Percentiles rank a stretch among this genome's conserved stretches.
Conservation (phyloP, 2,113 vertebrate species). For the Dipodomys stephensi region DNA sequence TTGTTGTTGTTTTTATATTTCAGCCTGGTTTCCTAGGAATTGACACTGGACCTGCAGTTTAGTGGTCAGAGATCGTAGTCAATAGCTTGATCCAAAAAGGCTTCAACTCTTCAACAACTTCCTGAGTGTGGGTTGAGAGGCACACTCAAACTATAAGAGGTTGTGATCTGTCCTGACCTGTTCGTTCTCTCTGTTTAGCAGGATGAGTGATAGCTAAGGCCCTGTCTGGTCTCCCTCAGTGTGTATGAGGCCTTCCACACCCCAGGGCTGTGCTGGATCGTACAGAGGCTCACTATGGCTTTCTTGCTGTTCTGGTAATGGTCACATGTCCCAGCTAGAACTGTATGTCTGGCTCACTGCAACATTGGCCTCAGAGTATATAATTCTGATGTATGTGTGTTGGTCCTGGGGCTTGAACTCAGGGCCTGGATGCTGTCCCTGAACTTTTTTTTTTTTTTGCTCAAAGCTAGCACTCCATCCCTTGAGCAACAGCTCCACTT, state of each 20-base stretch:
- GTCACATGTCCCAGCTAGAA: neutral
- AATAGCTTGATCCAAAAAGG: neutral
- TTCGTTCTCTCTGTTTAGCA: neutral
- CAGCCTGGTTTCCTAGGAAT: slow-evolving; percentile 30
- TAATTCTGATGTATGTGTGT: neutral
- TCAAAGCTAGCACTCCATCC: no score
- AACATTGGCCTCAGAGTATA: neutral
- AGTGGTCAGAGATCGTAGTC: neutral
- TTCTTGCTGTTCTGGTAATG: neutral
- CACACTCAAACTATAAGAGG: neutral
- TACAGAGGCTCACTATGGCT: neutral
- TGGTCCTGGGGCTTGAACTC: no score
- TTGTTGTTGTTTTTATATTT: slow-evolving; percentile 26
- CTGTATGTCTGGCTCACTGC: neutral
- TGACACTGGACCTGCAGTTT: neutral
- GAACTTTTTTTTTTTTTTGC: no score
- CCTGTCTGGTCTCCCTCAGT: neutral
- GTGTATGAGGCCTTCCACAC: neutral
- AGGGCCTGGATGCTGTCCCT: no score
- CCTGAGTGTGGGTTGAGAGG: neutral
- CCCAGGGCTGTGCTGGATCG: neutral
- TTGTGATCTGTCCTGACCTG: neutral
- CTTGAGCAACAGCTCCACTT: no score
- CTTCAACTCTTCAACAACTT: neutral
- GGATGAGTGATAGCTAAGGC: neutral